phyloP scores from a whole-genome alignment of 2,888 invertebrate genomes.

The Rotaria magnacalcarata region DNA sequence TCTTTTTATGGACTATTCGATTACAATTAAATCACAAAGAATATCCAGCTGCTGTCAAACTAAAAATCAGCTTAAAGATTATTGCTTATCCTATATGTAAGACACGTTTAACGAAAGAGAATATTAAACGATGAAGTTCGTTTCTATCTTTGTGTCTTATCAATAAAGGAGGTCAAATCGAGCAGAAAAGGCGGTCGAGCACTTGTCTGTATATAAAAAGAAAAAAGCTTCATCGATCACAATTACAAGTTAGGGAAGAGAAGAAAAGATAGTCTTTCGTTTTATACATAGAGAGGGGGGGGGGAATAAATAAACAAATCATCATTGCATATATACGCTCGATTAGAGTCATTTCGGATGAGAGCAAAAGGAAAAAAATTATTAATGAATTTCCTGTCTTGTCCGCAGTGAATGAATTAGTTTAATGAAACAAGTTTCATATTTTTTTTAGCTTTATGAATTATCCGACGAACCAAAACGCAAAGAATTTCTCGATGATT shows the following conservation, averaged over 20 bases:
- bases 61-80: constrained; percentile 26
- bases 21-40: constrained; percentile 16
- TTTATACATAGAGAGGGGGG: background rate
- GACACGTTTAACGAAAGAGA: background rate
- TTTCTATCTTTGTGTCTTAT: background rate
- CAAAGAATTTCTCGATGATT: constrained; percentile 94
- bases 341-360: background rate
- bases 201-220: background rate
- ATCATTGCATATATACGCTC: constrained; percentile 16
- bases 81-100: constrained; percentile 5
- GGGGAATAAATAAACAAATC: constrained; percentile 19
- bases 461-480: constrained; percentile 92
- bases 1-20: constrained; percentile 16
- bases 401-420: background rate
- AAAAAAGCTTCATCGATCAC: constrained; percentile 26
- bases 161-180: background rate
- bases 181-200: constrained; percentile 2
- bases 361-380: background rate
- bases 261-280: background rate
- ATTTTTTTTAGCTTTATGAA: constrained; percentile 84
- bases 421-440: background rate
- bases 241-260: constrained; percentile 9
- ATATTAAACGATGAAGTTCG: constrained; percentile 26
- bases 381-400: constrained; percentile 12
- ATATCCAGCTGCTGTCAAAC: constrained; percentile 10